Evolutionary conservation across 2,888 invertebrate genomes (phyloP).

Genomic region (Brassicogethes aeneus): DNA sequence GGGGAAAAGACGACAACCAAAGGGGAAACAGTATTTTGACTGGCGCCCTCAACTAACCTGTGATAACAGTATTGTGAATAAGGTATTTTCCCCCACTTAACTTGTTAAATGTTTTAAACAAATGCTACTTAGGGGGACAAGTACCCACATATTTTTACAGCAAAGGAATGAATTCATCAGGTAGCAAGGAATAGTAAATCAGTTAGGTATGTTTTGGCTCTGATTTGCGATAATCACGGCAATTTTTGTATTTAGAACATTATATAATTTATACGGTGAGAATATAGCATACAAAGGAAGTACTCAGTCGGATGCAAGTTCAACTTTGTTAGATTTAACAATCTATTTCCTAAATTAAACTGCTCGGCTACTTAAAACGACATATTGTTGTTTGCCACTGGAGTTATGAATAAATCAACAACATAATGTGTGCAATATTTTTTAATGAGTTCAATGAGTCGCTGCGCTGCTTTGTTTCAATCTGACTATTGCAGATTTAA

Average conservation of each 20-base stretch:
- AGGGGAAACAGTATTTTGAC: not conserved
- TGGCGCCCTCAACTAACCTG: not conserved
- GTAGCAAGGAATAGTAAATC: not conserved
- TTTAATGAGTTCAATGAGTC: slow-evolving; percentile 1
- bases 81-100: not conserved
- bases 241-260: slow-evolving; percentile 42
- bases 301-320: slow-evolving; percentile 43
- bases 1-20: not conserved
- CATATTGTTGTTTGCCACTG: slow-evolving; percentile 28
- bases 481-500: not conserved
- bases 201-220: too few relatives aligned
- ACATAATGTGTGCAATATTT: slow-evolving; percentile 3
- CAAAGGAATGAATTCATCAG: not conserved
- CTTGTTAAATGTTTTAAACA: not conserved
- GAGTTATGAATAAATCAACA: slow-evolving; percentile 2
- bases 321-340: slow-evolving; percentile 43
- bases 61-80: not conserved
- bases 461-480: not conserved
- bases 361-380: slow-evolving; percentile 32
- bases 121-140: not conserved
- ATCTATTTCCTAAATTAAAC: slow-evolving; percentile 44
- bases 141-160: too few relatives aligned
- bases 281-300: slow-evolving; percentile 42
- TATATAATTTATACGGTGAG: slow-evolving; percentile 42
- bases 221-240: too few relatives aligned